Conservation (phyloP, 2,888 invertebrate genomes). For the Stomorhina lunata region DNA sequence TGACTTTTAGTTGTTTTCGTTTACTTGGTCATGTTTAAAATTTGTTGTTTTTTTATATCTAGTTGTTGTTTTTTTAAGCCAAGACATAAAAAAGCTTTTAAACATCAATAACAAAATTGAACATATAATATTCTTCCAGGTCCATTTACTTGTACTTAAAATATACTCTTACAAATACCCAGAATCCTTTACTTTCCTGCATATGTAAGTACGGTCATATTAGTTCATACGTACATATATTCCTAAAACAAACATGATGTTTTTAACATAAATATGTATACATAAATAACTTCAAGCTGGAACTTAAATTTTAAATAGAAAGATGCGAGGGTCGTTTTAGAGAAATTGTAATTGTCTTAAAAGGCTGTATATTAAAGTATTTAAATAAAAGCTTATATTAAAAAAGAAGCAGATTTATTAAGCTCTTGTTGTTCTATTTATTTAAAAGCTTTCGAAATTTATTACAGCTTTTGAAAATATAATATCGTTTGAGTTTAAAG, state of each 20-base stretch:
- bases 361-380: no score
- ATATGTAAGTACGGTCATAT: neutral
- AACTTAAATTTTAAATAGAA: constrained; percentile 1
- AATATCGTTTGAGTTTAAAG: no score
- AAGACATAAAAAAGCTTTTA: constrained; percentile 59
- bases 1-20: neutral
- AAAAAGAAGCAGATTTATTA: no score
- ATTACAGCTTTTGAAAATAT: no score
- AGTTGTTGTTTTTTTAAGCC: constrained; percentile 33
- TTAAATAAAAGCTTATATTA: no score
- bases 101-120: constrained; percentile 43
- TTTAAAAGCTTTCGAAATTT: no score
- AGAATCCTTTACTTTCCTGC: neutral
- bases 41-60: neutral
- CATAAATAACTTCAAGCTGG: constrained; percentile 6
- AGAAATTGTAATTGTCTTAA: no score
- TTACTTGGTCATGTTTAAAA: neutral
- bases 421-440: no score
- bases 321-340: neutral
- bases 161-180: neutral
- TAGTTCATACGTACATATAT: neutral
- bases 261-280: no score
- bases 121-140: constrained; percentile 28
- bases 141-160: constrained; percentile 39
- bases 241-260: constrained; percentile 2